A percentile compares a stretch with the other conserved stretches of the same genome.
Conservation (phyloP, 2,797 vertebrate species). For the Arctocebus calabarensis region DNA sequence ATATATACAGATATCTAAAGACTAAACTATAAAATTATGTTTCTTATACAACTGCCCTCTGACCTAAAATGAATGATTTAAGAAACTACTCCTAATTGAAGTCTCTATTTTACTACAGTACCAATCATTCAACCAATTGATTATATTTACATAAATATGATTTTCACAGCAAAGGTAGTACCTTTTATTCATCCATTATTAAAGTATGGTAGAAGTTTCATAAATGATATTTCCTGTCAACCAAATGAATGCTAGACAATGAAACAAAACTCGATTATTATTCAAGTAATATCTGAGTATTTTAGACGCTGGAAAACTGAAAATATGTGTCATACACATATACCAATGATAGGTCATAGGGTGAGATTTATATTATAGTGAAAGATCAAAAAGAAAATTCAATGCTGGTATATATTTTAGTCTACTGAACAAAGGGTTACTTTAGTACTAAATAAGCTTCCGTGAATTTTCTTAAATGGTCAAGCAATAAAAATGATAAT, state of each 20-base stretch:
- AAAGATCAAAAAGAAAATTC: constrained; percentile 63
- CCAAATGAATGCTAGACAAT: constrained; percentile 53
- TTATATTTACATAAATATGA: constrained; percentile 56
- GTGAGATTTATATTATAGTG: constrained; percentile 49
- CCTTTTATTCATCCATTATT: neutral
- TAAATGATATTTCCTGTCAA: constrained; percentile 28
- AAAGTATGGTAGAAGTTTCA: neutral
- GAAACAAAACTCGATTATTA: constrained; percentile 20
- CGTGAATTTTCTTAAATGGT: constrained; percentile 42
- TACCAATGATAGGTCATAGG: neutral
- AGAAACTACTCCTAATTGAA: constrained; percentile 25
- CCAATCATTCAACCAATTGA: constrained; percentile 14
- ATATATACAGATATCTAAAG: neutral
- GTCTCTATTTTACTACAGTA: constrained; percentile 49
- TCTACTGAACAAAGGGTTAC: constrained; percentile 47
- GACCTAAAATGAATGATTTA: constrained; percentile 51
- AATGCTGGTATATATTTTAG: constrained; percentile 30
- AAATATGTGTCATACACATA: constrained; percentile 48
- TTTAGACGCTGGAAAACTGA: constrained; percentile 55
- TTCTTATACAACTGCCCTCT: constrained; percentile 25
- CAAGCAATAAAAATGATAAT: constrained; percentile 61
- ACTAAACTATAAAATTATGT: neutral
- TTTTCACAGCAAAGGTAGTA: neutral
- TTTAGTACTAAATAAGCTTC: constrained; percentile 51
- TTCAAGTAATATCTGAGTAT: constrained; percentile 32